A percentile compares a stretch with the other conserved stretches of the same genome.
phyloP scores from a whole-genome alignment of 2,888 invertebrate genomes.

The Hydrotaea diabolus region DNA sequence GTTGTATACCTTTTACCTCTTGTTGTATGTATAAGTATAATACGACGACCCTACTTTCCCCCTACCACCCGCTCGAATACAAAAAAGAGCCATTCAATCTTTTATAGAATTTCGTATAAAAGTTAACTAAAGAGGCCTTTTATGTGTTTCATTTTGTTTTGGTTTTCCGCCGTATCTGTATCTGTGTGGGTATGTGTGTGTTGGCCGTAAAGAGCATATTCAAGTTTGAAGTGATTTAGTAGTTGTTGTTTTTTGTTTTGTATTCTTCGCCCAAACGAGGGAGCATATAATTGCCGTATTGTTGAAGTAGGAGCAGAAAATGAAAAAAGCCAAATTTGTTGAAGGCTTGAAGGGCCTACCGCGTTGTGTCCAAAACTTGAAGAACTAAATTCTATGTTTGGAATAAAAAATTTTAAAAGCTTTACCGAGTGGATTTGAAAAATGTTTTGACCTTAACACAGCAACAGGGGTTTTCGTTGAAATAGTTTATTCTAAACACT shows the following conservation, averaged over 20 bases:
- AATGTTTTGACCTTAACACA: no score
- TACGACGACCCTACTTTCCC: neutral
- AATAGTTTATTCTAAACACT: no score
- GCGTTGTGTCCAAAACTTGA: neutral
- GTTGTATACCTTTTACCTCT: neutral
- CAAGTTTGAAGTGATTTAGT: conserved; percentile 36
- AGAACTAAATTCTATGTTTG: neutral
- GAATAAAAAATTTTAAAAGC: neutral
- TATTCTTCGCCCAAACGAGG: neutral
- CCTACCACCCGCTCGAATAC: neutral
- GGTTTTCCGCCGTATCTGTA: neutral
- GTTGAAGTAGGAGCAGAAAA: neutral
- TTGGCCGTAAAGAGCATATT: conserved; percentile 18
- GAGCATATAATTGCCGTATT: conserved; percentile 17
- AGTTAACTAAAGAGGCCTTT: conserved; percentile 36
- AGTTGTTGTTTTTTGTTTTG: neutral
- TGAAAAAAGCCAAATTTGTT: no score
- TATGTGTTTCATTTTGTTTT: conserved; percentile 11
- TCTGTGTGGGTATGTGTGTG: neutral
- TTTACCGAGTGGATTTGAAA: no score
- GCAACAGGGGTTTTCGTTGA: no score
- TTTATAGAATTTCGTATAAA: conserved; percentile 28
- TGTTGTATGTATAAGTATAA: no score
- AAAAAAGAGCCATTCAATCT: conserved; percentile 25
- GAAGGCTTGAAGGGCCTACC: neutral